Evolutionary conservation across 2,888 invertebrate genomes (phyloP).

Genomic region (Timema podura): DNA sequence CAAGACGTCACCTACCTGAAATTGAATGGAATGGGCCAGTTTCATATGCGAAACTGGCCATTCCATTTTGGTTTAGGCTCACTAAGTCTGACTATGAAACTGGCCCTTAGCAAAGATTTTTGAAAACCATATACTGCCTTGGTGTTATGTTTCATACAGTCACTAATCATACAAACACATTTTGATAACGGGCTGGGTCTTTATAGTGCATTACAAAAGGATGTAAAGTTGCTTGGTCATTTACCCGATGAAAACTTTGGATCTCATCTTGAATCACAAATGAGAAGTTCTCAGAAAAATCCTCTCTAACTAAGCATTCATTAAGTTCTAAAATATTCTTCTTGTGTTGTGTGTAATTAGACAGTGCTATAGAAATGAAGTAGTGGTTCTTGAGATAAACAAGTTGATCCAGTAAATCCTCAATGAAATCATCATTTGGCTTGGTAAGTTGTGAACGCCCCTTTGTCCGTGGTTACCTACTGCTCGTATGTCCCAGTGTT

Average conservation of each 20-base stretch:
- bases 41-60: no score
- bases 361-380: not conserved
- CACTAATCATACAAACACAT: not conserved
- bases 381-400: not conserved
- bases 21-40: no score
- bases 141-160: not conserved
- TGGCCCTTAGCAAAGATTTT: slow-evolving; percentile 1
- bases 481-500: not conserved
- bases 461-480: not conserved
- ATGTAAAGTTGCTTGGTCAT: not conserved
- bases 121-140: not conserved
- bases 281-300: not conserved
- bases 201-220: not conserved
- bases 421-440: not conserved
- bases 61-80: no score
- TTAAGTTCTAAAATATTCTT: not conserved
- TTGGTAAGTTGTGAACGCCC: not conserved
- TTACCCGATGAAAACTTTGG: slow-evolving; percentile 1
- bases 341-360: not conserved
- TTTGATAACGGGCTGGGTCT: not conserved
- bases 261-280: not conserved
- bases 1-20: no score
- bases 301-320: not conserved
- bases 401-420: not conserved
- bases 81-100: no score